Evolutionary conservation across 1,140 invertebrate genomes (phyloP).

Genomic region (Tetranychus urticae): DNA sequence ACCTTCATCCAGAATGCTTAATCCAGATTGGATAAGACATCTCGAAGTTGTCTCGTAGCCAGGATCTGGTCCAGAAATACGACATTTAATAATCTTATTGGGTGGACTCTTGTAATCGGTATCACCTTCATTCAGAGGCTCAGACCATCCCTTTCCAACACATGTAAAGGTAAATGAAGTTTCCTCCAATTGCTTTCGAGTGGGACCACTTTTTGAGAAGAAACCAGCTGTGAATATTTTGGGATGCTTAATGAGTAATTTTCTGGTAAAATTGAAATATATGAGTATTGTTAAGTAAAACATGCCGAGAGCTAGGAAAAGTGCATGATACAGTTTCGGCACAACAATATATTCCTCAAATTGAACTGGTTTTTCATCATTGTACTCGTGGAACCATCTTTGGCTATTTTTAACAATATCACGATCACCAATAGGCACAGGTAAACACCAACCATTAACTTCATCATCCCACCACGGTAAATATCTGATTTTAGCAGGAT

Average conservation of each 20-base stretch:
- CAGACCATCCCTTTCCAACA: slow-evolving; percentile 48
- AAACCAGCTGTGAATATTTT: slow-evolving; percentile 42
- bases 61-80: slow-evolving; percentile 28
- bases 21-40: slow-evolving; percentile 39
- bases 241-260: slow-evolving; percentile 42
- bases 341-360: slow-evolving; percentile 21
- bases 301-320: slow-evolving; percentile 24
- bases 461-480: slow-evolving; percentile 13
- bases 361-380: slow-evolving; percentile 34
- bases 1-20: slow-evolving; percentile 46
- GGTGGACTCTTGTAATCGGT: slow-evolving; percentile 20
- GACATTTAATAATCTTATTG: slow-evolving; percentile 38
- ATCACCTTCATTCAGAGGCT: slow-evolving; percentile 5
- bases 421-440: slow-evolving; percentile 53
- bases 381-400: slow-evolving; percentile 36
- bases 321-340: slow-evolving; percentile 16
- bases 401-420: slow-evolving; percentile 52
- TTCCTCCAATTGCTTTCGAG: slow-evolving; percentile 33
- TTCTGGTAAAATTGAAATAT: slow-evolving; percentile 16
- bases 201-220: slow-evolving; percentile 38
- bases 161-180: slow-evolving; percentile 39
- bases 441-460: slow-evolving; percentile 39
- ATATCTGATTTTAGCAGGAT: neutral
- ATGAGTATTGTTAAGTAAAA: neutral
- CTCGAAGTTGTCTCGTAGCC: slow-evolving; percentile 59